Conservation (phyloP, 2,888 invertebrate genomes). For the Trachelus stipa region DNA sequence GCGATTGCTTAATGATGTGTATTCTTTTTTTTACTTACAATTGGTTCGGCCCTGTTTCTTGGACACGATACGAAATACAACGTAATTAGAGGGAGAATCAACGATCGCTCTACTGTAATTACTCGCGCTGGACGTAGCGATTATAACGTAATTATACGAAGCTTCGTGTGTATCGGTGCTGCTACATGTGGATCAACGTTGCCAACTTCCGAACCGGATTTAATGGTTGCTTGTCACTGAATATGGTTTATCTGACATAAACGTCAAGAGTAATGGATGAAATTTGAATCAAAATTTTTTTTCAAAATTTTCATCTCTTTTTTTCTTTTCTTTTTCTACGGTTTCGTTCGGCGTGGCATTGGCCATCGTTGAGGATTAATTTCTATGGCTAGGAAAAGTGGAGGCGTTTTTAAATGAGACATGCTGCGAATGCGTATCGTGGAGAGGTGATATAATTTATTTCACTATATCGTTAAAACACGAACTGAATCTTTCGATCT, state of each 20-base stretch:
- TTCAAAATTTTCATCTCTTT: background rate
- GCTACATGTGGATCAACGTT: background rate
- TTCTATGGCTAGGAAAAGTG: background rate
- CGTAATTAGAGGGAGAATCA: constrained; percentile 31
- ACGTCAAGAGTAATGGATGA: background rate
- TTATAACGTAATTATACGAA: constrained; percentile 53
- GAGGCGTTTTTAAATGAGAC: background rate
- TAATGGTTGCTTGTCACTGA: background rate
- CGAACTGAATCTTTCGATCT: constrained; percentile 56
- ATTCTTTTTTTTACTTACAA: background rate
- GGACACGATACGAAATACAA: constrained; percentile 12
- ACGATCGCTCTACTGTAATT: constrained; percentile 41
- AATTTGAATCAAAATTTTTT: background rate
- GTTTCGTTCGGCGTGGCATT: background rate
- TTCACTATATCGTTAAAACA: constrained; percentile 62
- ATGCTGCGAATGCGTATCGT: background rate
- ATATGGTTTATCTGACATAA: background rate
- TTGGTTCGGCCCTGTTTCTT: background rate
- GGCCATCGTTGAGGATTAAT: background rate
- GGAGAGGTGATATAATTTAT: constrained; percentile 61
- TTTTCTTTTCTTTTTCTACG: background rate
- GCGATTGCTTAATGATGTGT: background rate
- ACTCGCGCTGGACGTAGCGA: constrained; percentile 47
- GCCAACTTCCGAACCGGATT: constrained; percentile 4
- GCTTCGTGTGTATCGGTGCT: constrained; percentile 1